Evolutionary conservation across 2,888 invertebrate species (phyloP), one percentile per base, ranked within the genome.

Genomic region (Euzetes globulus): DNA sequence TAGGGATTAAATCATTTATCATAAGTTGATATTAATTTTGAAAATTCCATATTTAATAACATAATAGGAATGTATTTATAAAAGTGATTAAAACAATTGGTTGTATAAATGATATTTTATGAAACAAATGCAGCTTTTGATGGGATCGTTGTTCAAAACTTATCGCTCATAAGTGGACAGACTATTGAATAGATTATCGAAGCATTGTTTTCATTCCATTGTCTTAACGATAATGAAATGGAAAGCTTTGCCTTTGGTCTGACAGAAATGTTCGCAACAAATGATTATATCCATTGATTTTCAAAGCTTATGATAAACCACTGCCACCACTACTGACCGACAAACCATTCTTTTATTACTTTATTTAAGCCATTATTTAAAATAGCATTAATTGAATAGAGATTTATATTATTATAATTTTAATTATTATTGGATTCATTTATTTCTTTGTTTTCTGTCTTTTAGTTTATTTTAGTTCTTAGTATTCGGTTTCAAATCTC

Each of bases 231-330:
- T 27, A 70, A 25, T 70, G 15, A n/a, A 70, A 70, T 47, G 22
- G 25, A 70, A 70, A 45, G 45, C 13, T 9, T 9, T 70, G 41
- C 41, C 41, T n/a, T 22, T 0, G 15, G 17, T 41, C 9, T 27
- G 9, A 33, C 29, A 19, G 37, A 41, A 41, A 41, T 41, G 41
- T 13, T 41, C 41, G 41, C 41, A 41, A 41, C 41, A 41, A 41
- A 41, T 41, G 6, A 41, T 41, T 9, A 41, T 41, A 29, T 37
- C 19, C 19, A 37, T 47, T 70, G 11, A 25, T 70, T 25, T 63
- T 63, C 11, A 19, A 65, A 70, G 47, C 70, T 70, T 70, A 68
- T 41, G 68, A 68, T 68, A 41, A 68, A 13, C 17, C 68, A 68
- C 68, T 68, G 68, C 68, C 68, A 68, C 68, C 17, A 52, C 52